A percentile compares a stretch with the other conserved stretches of the same genome.
phyloP scores from a whole-genome alignment of 2,113 vertebrate genomes.

The Jaculus jaculus region DNA sequence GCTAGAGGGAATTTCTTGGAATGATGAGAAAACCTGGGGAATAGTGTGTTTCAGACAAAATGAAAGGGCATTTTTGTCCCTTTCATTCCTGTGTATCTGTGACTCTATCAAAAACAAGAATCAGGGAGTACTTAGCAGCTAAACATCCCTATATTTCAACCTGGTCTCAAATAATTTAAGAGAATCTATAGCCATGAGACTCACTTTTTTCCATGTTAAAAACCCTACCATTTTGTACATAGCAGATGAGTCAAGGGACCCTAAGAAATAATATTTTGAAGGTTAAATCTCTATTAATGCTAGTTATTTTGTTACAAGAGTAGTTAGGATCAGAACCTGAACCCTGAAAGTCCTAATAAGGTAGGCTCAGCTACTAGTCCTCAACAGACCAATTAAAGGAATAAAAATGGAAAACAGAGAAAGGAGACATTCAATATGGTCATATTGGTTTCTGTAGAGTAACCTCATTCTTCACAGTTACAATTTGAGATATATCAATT shows the following conservation, averaged over 20 bases:
- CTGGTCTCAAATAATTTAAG: slow-evolving; percentile 58
- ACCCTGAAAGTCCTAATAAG: too few relatives aligned
- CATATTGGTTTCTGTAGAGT: too few relatives aligned
- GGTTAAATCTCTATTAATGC: not conserved
- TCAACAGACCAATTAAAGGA: too few relatives aligned
- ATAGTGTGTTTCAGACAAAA: slow-evolving; percentile 36
- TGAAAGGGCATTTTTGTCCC: slow-evolving; percentile 60
- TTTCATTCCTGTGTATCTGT: slow-evolving; percentile 44
- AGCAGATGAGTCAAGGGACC: slow-evolving; percentile 3
- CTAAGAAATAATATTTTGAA: slow-evolving; percentile 42
- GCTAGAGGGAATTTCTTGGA: slow-evolving; percentile 35
- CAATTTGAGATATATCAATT: slow-evolving; percentile 34
- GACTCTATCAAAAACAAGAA: slow-evolving; percentile 58
- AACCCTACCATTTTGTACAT: slow-evolving; percentile 27
- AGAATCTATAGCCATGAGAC: slow-evolving; percentile 30
- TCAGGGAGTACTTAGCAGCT: slow-evolving; percentile 50
- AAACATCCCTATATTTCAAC: slow-evolving; percentile 53
- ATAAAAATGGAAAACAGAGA: too few relatives aligned
- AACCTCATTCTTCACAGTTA: too few relatives aligned
- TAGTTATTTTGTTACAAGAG: too few relatives aligned
- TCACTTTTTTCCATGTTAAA: not conserved
- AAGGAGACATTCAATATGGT: too few relatives aligned
- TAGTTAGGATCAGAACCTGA: too few relatives aligned
- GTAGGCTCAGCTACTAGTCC: too few relatives aligned
- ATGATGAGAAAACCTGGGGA: slow-evolving; percentile 55